phyloP scores from a whole-genome alignment of 2,797 vertebrate genomes.

The Coracias cyanogaster region DNA sequence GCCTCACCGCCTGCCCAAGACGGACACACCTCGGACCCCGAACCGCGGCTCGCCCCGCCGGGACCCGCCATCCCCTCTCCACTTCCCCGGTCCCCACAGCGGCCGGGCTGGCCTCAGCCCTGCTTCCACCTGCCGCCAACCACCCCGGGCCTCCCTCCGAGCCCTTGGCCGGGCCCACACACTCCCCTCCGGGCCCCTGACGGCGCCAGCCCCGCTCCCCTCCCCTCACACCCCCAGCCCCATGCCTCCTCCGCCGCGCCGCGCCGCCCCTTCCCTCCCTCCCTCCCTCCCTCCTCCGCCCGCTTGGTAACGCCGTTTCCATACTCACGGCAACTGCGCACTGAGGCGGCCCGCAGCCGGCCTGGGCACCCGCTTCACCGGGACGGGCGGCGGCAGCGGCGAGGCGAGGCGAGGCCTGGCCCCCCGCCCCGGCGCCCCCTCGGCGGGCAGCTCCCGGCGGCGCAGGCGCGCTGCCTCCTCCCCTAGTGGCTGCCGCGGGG shows the following conservation, averaged over 20 bases:
- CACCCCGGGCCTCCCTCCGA: no score
- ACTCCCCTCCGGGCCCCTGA: neutral
- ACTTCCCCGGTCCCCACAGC: neutral
- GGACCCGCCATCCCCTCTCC: neutral
- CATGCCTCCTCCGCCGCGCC: neutral
- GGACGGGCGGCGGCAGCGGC: neutral
- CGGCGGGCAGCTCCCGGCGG: neutral
- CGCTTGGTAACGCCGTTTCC: constrained; percentile 43
- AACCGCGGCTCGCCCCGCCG: neutral
- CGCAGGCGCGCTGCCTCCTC: constrained; percentile 70
- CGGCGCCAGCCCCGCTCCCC: neutral
- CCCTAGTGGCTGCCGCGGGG: constrained; percentile 69
- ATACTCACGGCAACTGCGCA: constrained; percentile 70
- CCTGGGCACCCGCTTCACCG: neutral
- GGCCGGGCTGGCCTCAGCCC: neutral
- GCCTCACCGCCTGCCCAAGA: neutral
- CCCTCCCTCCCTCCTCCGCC: neutral
- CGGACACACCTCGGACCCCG: fast-evolving
- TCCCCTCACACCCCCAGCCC: neutral
- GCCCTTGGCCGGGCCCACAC: neutral
- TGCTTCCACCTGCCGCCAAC: neutral
- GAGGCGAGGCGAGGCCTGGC: neutral
- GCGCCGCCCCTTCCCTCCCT: neutral
- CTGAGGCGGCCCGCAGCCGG: neutral
- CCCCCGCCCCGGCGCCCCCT: neutral